phyloP scores from a whole-genome alignment of 2,888 invertebrate genomes.

The Parnassius orleans region DNA sequence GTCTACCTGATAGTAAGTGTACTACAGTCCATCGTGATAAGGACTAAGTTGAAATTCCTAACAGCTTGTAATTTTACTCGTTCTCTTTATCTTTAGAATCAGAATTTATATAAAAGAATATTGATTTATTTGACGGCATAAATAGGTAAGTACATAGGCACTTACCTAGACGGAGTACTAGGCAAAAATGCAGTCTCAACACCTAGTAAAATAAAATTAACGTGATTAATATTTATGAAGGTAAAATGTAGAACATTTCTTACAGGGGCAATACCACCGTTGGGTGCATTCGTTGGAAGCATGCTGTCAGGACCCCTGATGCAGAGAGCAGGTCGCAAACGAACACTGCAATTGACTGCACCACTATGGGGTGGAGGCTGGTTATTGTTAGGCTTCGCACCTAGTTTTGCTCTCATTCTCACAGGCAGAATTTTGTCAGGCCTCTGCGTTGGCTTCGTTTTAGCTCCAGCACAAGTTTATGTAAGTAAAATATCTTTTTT shows the following conservation, averaged over 20 bases:
- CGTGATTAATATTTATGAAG: too few relatives aligned
- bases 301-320: slow-evolving; percentile 76
- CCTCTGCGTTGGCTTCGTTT: slow-evolving; percentile 80
- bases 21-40: too few relatives aligned
- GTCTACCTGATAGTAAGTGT: too few relatives aligned
- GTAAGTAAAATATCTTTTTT: slow-evolving; percentile 56
- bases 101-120: too few relatives aligned
- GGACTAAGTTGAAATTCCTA: too few relatives aligned
- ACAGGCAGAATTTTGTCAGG: slow-evolving; percentile 81
- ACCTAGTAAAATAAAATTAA: too few relatives aligned
- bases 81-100: too few relatives aligned
- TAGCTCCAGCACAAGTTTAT: slow-evolving; percentile 84
- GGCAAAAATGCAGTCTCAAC: too few relatives aligned
- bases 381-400: slow-evolving; percentile 77
- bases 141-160: too few relatives aligned
- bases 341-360: slow-evolving; percentile 71
- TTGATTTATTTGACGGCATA: too few relatives aligned
- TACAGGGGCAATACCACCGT: slow-evolving; percentile 77
- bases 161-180: too few relatives aligned
- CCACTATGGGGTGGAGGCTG: slow-evolving; percentile 78
- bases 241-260: neutral
- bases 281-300: slow-evolving; percentile 81
- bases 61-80: too few relatives aligned
- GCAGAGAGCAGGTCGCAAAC: slow-evolving; percentile 76
- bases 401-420: slow-evolving; percentile 66